A percentile compares a stretch with the other conserved stretches of the same genome.
phyloP scores from a whole-genome alignment of 2,888 invertebrate species.

The Meloe dianella region DNA sequence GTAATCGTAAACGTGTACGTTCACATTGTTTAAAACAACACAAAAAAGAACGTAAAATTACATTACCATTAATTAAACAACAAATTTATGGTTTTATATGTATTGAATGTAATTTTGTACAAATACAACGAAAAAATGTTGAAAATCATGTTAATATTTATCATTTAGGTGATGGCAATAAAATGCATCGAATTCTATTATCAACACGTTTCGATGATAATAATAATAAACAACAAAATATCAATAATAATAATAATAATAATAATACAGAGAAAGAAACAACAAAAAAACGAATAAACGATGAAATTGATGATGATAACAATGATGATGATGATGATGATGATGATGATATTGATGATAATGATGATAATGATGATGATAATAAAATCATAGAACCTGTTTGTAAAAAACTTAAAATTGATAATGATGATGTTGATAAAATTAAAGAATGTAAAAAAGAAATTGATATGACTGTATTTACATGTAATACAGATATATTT shows the following conservation, averaged over 20 bases:
- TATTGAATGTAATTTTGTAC: slow-evolving; percentile 75
- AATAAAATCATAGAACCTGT: background rate
- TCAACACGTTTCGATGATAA: slow-evolving; percentile 37
- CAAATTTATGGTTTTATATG: slow-evolving; percentile 65
- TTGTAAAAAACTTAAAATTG: background rate
- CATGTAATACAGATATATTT: slow-evolving; percentile 54
- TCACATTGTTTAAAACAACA: slow-evolving; percentile 45
- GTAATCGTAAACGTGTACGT: slow-evolving; percentile 46
- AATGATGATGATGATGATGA: too few species aligned
- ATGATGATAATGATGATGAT: background rate
- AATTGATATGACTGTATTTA: slow-evolving; percentile 49
- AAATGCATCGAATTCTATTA: slow-evolving; percentile 54
- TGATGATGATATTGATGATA: background rate
- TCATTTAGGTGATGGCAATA: slow-evolving; percentile 62
- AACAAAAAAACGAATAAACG: background rate
- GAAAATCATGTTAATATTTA: slow-evolving; percentile 68
- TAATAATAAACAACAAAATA: background rate
- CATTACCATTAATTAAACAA: slow-evolving; percentile 29
- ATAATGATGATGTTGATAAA: background rate
- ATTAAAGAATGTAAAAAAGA: slow-evolving; percentile 22
- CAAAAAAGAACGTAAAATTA: slow-evolving; percentile 33
- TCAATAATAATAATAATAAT: slow-evolving; percentile 17
- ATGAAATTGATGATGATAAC: background rate
- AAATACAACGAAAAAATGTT: slow-evolving; percentile 67
- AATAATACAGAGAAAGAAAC: background rate